Evolutionary conservation across 2,888 invertebrate genomes (phyloP), one percentile per base, ranked within the genome.

Genomic region (Myopa testacea): DNA sequence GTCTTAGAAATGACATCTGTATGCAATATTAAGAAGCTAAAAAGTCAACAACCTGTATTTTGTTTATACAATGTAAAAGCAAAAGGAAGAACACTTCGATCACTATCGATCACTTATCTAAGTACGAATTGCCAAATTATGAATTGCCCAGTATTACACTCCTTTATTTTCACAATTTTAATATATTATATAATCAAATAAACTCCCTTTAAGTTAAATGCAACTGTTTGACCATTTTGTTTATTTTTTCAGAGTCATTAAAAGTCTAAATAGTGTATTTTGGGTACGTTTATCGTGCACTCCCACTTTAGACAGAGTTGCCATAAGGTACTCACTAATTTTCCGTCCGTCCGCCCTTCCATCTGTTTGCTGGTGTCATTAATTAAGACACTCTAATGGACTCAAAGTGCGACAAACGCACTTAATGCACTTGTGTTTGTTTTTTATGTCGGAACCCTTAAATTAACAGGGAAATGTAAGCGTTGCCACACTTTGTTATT

Each of bases 1-100:
- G 60, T 34, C 34, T 75, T 77, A 79, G 75, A 78, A 80, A 73
- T 77, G 78, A 80, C 81, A 80, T 79, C 78, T 79, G 78, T 78
- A 67, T 52, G 19, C 34, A 40, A 38, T 16, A 60, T 71, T 58
- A 40, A 3, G 16, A 71, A 45, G 7, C 16, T 19, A 45, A 19
- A 3, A 19, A 1, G 14, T 50, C 45, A 50, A 69, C 52, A 50
- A 69, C 10, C 10, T 26, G 26, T 26, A 26, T 26, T 26, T 26
- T 26, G 1, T 26, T 26, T 26, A 26, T 26, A 26, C 26, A 26
- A 26, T 26, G 2, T 26, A 26, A 26, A 26, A 26, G 26, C 26
- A 26, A 26, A 2, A 26, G 26, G 1, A 26, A 26, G 26, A 26
- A 26, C 26, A 26, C n/a, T 26, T 1, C 26, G 26, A 26, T 26